phyloP scores from a whole-genome alignment of 2,113 vertebrate species.

The Dipodomys stephensi region DNA sequence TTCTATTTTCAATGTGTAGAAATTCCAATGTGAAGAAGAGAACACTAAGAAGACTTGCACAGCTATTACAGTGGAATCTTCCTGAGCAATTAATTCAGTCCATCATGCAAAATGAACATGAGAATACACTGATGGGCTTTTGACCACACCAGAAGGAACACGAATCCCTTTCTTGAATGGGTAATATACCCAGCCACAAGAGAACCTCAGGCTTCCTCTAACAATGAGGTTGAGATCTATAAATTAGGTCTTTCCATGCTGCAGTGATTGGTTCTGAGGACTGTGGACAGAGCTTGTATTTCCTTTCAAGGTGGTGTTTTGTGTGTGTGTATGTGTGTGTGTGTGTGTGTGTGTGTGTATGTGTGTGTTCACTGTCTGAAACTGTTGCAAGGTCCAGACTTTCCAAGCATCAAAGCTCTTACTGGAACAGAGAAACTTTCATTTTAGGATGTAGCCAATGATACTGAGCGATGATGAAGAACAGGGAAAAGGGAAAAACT shows the following conservation, averaged over 20 bases:
- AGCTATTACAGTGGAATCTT: not conserved
- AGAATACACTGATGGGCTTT: not conserved
- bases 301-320: not conserved
- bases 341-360: too few species aligned
- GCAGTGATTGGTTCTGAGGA: not conserved
- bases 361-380: constrained; percentile 71
- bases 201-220: not conserved
- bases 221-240: not conserved
- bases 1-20: constrained; percentile 39
- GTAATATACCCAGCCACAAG: not conserved
- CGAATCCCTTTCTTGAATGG: not conserved
- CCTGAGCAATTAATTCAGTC: not conserved
- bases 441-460: not conserved
- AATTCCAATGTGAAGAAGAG: not conserved
- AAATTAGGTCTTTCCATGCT: not conserved
- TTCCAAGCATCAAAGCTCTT: constrained; percentile 65
- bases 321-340: too few species aligned
- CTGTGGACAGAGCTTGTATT: not conserved
- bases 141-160: not conserved
- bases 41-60: not conserved
- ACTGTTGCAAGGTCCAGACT: constrained; percentile 62
- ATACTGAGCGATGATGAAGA: not conserved
- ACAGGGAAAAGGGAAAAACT: not conserved
- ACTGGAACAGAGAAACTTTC: constrained; percentile 73
- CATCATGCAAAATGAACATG: not conserved